A percentile compares a stretch with the other conserved stretches of the same genome.
Evolutionary conservation across 1,140 invertebrate species (phyloP).

Genomic region (Diachasmimorpha longicaudata): DNA sequence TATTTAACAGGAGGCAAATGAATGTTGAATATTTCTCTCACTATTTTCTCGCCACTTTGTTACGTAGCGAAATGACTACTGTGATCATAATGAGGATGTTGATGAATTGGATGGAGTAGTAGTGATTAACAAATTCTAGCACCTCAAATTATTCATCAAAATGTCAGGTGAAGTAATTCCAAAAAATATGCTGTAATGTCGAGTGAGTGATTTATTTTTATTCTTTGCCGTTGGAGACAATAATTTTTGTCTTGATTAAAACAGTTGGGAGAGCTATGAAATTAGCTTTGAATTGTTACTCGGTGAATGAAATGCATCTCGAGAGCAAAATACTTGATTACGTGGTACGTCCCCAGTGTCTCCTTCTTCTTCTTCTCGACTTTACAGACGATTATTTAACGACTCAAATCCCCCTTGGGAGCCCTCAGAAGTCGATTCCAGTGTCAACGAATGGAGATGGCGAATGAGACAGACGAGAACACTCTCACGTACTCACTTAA

Average conservation of each 20-base stretch:
- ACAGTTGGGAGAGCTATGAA: background rate
- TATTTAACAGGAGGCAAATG: background rate
- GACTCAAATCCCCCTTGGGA: background rate
- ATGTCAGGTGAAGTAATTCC: background rate
- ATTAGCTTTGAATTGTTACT: background rate
- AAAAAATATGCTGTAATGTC: background rate
- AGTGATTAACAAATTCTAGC: background rate
- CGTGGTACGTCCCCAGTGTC: background rate
- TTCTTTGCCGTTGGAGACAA: background rate
- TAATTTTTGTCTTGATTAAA: background rate
- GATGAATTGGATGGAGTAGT: background rate
- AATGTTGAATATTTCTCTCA: background rate
- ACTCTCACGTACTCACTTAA: slow-evolving; percentile 21
- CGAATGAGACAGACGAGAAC: background rate
- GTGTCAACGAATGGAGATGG: background rate
- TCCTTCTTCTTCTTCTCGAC: slow-evolving; percentile 5
- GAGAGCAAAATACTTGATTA: slow-evolving; percentile 6
- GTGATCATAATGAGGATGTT: background rate
- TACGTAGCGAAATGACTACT: background rate
- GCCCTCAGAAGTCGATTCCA: background rate
- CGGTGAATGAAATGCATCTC: background rate
- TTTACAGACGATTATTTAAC: slow-evolving; percentile 21
- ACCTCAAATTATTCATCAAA: background rate
- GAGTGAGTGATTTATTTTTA: background rate
- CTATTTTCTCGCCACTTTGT: too few relatives aligned